These are phyloP conservation scores for Sphenopsis melanotis DNA, from an alignment of 2,797 vertebrate species.

Conservation along the genomic window DNA sequence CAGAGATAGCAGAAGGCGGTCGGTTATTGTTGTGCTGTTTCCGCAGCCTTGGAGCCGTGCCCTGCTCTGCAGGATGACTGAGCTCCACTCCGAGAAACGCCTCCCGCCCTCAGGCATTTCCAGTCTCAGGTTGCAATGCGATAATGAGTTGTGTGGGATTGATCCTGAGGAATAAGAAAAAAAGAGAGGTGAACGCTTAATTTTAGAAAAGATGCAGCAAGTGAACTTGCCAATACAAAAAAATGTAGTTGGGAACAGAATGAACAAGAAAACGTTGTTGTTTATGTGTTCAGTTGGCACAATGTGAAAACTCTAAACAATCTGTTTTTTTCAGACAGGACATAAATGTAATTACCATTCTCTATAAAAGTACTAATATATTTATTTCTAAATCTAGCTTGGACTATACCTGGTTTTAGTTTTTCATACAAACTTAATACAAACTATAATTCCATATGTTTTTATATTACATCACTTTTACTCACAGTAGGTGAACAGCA, in stretches of 20 bases:
- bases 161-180: background rate
- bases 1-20: background rate
- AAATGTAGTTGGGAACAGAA: background rate
- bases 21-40: background rate
- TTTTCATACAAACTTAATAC: background rate
- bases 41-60: background rate
- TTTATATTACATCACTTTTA: background rate
- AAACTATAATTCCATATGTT: background rate
- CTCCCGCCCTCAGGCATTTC: background rate
- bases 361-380: background rate
- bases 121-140: background rate
- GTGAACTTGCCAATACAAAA: background rate
- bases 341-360: background rate
- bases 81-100: background rate
- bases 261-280: background rate
- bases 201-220: background rate
- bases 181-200: background rate
- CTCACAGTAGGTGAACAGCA: background rate
- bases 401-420: background rate
- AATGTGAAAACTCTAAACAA: background rate
- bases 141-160: background rate
- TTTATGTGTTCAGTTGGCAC: background rate
- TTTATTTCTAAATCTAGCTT: background rate
- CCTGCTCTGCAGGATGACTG: background rate
- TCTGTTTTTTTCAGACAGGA: background rate